Evolutionary conservation across 2,888 invertebrate species (phyloP).

Genomic region (Eueremaeus valkanovi): DNA sequence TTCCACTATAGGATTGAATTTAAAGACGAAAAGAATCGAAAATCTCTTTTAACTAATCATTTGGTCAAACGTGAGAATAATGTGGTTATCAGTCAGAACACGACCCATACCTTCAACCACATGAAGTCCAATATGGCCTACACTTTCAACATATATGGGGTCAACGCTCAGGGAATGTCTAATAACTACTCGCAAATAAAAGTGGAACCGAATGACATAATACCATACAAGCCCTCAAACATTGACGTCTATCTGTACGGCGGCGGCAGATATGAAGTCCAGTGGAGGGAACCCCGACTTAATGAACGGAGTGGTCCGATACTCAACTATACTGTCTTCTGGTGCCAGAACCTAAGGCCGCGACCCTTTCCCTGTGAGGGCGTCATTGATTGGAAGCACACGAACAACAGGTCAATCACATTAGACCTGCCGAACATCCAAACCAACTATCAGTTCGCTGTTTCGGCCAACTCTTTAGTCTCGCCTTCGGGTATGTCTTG

Average conservation of each 20-base stretch:
- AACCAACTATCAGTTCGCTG: constrained; percentile 44
- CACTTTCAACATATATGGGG: constrained; percentile 41
- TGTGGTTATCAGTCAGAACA: background rate
- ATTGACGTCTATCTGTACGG: constrained; percentile 43
- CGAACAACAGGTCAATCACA: constrained; percentile 30
- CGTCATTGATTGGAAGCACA: constrained; percentile 40
- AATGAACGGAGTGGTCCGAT: background rate
- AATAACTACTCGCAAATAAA: constrained; percentile 26
- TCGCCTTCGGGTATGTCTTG: constrained; percentile 44
- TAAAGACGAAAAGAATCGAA: background rate
- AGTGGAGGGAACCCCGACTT: constrained; percentile 39
- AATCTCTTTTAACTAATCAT: background rate
- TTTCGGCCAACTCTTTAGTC: constrained; percentile 36
- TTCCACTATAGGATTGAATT: background rate
- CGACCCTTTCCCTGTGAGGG: constrained; percentile 42
- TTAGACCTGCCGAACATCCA: constrained; percentile 36
- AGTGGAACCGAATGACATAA: constrained; percentile 38
- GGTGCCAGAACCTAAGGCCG: constrained; percentile 42
- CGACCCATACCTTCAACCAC: constrained; percentile 32
- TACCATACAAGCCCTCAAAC: constrained; percentile 38
- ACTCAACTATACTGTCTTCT: constrained; percentile 42
- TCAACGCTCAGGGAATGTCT: constrained; percentile 43
- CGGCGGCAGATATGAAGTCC: constrained; percentile 41
- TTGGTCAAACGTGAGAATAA: background rate
- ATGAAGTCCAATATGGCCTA: constrained; percentile 39